Evolutionary conservation across 1,140 invertebrate species (phyloP), one percentile per base, ranked within the genome.

Genomic region (Araneus ventricosus): DNA sequence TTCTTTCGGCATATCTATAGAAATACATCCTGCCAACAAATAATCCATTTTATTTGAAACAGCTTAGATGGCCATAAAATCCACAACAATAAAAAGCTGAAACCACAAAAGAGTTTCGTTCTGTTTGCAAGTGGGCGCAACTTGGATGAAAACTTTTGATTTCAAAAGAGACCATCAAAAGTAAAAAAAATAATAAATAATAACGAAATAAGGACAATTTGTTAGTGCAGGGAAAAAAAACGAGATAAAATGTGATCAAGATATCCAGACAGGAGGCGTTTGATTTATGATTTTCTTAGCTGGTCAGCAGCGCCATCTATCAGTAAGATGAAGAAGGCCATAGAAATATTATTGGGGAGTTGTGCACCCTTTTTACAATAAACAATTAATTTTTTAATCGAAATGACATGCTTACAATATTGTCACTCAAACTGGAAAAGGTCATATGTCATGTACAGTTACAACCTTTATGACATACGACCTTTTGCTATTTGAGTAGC

Each of bases 201-300:
- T 27, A 84, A 84, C 10, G 24, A 45, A 45, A 84, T 24, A 27
- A n/a, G 80, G n/a, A 22, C 80, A 45, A 84, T 84, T 84, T 84
- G 80, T 84, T 84, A 45, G 80, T 84, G 39, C 80, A 27, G 1
- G 45, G 8, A 2, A 6, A 14, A 52, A 45, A 4, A 52, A 80
- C 34, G 17, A 84, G 80, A 84, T 84, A 84, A 84, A 84, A 84
- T 84, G 80, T 41, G 30, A 75, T 75, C 70, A 75, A 75, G 70
- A 34, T 34, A 75, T 75, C 34, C 34, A 75, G 67, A 34, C 45
- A 34, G 39, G 24, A 41, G 45, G 45, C 39, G 80, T 86, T 86
- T 86, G 84, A 86, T 86, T 86, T 30, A 86, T 86, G 59, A 57
- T 61, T 86, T 86, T 59, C 17, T 22, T 34, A 17, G 57, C 52